phyloP scores from a whole-genome alignment of 1,140 invertebrate genomes.

The Aporrectodea caliginosa region DNA sequence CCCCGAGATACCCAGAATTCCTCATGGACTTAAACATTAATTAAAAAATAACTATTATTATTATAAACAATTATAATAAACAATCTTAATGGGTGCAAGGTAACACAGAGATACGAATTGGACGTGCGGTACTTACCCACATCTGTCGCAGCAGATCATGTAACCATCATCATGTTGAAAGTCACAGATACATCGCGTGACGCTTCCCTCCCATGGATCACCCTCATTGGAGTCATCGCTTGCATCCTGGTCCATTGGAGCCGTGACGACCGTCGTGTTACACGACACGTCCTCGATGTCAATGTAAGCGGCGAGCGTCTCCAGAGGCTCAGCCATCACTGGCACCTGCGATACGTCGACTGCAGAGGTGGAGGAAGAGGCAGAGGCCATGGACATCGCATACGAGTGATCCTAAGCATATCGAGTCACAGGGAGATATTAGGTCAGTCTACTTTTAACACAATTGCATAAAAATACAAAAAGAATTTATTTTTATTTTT shows the following conservation, averaged over 20 bases:
- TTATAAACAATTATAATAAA: no score
- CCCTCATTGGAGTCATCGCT: not conserved
- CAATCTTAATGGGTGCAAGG: no score
- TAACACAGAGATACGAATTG: no score
- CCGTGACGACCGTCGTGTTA: conserved; percentile 13
- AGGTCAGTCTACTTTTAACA: no score
- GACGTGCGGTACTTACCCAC: conserved; percentile 51
- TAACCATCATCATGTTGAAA: conserved; percentile 94
- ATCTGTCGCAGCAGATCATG: conserved; percentile 83
- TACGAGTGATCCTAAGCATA: not conserved
- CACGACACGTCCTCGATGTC: conserved; percentile 11
- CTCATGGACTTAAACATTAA: no score
- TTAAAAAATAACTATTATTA: no score
- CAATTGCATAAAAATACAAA: no score
- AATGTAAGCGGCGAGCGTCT: not conserved
- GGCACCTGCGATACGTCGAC: not conserved
- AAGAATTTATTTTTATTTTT: no score
- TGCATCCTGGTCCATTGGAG: not conserved
- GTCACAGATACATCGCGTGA: conserved; percentile 89
- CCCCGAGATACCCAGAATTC: no score
- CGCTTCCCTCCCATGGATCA: conserved; percentile 38
- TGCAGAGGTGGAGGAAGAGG: not conserved
- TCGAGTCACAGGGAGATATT: no score
- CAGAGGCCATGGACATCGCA: not conserved
- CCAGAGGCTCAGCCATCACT: not conserved